Evolutionary conservation across 2,888 invertebrate genomes (phyloP), one percentile per base, ranked within the genome.

Genomic region (Junonia oenone): DNA sequence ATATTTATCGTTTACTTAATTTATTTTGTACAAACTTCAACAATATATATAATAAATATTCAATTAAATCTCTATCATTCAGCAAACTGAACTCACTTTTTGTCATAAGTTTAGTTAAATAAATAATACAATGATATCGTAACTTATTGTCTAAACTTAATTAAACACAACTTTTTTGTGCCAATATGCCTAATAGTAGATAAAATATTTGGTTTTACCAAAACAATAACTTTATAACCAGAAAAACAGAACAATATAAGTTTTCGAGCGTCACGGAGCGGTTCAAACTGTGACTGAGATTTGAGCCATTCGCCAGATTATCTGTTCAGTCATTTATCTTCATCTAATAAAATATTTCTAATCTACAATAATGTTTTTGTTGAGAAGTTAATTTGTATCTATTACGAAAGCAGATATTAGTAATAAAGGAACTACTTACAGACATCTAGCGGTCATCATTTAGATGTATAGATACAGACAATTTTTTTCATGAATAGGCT

Each of bases 21-120:
- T 91, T 90, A 90, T 90, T 91, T 91, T 91, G 91, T 91, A 91
- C 91, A 91, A 91, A 91, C 89, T 91, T 91, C 90, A 91, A 91
- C 91, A 91, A 91, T 91, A 91, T 91, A 90, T 89, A 88, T 90
- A 90, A 88, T 90, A 90, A 89, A 89, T 91, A 90, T 81, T 90
- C 89, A 90, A 90, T 89, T 89, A 89, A 91, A 90, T 80, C 82
- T 89, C 89, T 90, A 90, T 90, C 87, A 85, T 90, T 87, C 87
- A 88, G 90, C 89, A 88, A 89, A 90, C 86, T 90, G 86, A 90
- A 90, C 86, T 90, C 89, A 90, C 90, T 89, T 90, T 88, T 89
- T 87, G 88, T 89, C 87, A 84, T 86, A 84, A 85, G 79, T 85
- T 85, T 83, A 83, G 74, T 85, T 75, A 81, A 89, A 85, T 75